phyloP scores from a whole-genome alignment of 2,797 vertebrate genomes.

The Phataginus tetradactyla region DNA sequence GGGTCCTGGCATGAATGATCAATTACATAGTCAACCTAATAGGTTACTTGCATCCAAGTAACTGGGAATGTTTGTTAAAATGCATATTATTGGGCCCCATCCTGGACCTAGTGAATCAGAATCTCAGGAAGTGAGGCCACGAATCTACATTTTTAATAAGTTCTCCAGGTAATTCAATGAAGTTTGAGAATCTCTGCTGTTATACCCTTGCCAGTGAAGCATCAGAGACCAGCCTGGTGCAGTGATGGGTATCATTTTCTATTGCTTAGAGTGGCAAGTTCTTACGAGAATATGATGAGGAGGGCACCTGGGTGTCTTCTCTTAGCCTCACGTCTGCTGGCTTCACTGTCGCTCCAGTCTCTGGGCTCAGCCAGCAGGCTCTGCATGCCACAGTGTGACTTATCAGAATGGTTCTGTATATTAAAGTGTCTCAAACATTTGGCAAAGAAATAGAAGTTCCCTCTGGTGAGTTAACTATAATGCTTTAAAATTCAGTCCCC shows the following conservation, averaged over 20 bases:
- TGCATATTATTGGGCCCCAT: background rate
- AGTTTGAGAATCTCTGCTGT: background rate
- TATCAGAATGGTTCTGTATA: background rate
- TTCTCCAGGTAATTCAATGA: background rate
- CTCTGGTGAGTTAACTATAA: background rate
- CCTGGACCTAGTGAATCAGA: background rate
- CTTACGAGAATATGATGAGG: background rate
- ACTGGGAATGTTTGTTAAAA: background rate
- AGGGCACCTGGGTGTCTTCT: background rate
- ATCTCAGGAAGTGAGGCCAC: background rate
- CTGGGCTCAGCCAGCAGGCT: background rate
- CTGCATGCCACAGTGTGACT: background rate
- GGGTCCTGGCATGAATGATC: background rate
- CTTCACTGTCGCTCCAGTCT: background rate
- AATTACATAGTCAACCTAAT: background rate
- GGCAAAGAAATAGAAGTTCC: background rate
- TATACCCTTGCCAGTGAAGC: background rate
- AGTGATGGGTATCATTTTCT: background rate
- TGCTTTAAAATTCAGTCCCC: background rate
- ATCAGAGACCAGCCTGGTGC: background rate
- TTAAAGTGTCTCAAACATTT: conserved; percentile 4
- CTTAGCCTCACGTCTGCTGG: background rate
- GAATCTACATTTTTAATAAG: background rate
- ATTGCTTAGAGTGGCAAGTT: background rate
- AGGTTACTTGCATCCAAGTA: background rate